Percentiles rank a stretch among this genome's conserved stretches.
These are phyloP conservation scores for Eupithecia pulchellata DNA, from an alignment of 2,888 invertebrate species.

Conservation along the genomic window DNA sequence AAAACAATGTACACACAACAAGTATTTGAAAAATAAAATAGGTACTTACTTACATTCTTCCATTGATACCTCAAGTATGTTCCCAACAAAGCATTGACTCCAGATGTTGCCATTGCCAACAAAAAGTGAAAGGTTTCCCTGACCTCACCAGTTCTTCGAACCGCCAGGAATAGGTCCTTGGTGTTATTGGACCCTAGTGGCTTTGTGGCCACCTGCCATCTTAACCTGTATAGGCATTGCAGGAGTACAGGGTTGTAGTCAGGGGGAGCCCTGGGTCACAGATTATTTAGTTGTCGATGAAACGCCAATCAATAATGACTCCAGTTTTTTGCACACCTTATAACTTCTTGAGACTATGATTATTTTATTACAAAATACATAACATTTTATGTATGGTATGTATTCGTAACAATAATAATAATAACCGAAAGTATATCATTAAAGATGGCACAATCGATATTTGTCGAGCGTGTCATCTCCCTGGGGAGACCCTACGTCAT, in stretches of 20 bases:
- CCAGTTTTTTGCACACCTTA: neutral
- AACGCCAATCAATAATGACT: neutral
- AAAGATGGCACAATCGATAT: no score
- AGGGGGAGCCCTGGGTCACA: neutral
- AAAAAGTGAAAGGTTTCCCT: constrained; percentile 31
- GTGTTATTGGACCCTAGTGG: constrained; percentile 33
- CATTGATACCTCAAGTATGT: neutral
- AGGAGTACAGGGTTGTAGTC: constrained; percentile 7
- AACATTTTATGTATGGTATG: no score
- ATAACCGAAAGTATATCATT: no score
- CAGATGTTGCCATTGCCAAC: constrained; percentile 18
- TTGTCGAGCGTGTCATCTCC: no score
- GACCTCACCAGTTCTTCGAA: constrained; percentile 35
- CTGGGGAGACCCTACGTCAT: no score
- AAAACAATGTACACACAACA: no score
- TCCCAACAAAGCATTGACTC: constrained; percentile 7
- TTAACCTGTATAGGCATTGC: constrained; percentile 21
- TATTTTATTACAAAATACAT: no score
- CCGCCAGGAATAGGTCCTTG: constrained; percentile 29
- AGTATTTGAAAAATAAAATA: neutral
- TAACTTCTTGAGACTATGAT: no score
- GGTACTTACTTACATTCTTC: neutral
- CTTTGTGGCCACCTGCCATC: constrained; percentile 35
- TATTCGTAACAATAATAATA: no score
- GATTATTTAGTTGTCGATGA: neutral